Base-by-base conservation (phyloP, 1,140 invertebrate species). In the Macrobrachium rosenbergii region DNA sequence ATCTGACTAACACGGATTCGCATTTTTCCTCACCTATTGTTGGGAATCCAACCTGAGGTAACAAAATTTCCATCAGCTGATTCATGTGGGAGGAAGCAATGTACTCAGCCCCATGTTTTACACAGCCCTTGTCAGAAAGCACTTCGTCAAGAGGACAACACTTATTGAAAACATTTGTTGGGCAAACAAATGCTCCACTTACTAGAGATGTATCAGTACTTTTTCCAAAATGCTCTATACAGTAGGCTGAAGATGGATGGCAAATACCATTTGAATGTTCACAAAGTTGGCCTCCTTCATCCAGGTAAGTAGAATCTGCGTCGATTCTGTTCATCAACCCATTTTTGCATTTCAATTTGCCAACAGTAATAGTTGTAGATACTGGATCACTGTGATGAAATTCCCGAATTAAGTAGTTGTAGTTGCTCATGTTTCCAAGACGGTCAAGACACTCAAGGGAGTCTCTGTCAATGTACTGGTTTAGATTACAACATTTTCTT, bases 51-150 rank as follows among this genome's bases (percentile, higher is more conserved):
- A 60, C 78, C 23, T 79, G 79, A 45, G 84, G 79, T 11, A 81
- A 67, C 88, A 89, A 64, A 21, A 87, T 75, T 58, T 89, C 85
- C 79, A 77, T 63, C 19, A 89, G 79, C 63, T 89, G 88, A 43
- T 78, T 77, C 80, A 89, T 86, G 73, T 75, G 77, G 5, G 88
- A 80, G 19, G 88, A 89, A 7, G 72, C 52, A 12, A 85, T 37
- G 7, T 80, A 14, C 21, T 67, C n/a, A 21, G 45, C 52, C n/a
- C 43, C 62, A 37, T 59, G 63, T n/a, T 19, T 23, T 45, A 59
- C 63, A 45, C 85, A 86, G 16, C 85, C 83, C 0, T 23, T 62
- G 62, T 79, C 88, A n/a, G 75, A 86, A 28, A 87, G 75, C 14
- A 78, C 45, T 43, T 89, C 69, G 19, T 83, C 73, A 3, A 62